Percentiles rank a stretch among this genome's conserved stretches.
Evolutionary conservation across 2,888 invertebrate species (phyloP).

Genomic region (Agonopterix subpropinquella): DNA sequence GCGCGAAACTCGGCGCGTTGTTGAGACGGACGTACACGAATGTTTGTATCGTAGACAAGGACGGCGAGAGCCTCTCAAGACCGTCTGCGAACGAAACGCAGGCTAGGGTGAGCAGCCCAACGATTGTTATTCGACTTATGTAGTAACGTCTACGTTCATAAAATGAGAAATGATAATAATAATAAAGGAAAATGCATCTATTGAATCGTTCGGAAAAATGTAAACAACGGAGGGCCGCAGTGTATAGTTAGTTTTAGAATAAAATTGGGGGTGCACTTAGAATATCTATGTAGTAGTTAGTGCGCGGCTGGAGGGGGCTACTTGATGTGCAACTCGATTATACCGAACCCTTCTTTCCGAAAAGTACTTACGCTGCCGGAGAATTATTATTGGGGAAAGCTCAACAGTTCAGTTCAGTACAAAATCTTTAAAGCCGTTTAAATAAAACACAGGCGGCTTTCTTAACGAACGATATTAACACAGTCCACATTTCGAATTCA

Average conservation of each 20-base stretch:
- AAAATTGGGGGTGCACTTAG: neutral
- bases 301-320: neutral
- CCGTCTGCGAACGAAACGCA: slow-evolving; percentile 52
- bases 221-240: slow-evolving; percentile 21
- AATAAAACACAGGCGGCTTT: too few relatives aligned
- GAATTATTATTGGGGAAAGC: too few relatives aligned
- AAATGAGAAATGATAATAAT: slow-evolving; percentile 46
- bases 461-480: too few relatives aligned
- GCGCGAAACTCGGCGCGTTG: slow-evolving; percentile 30
- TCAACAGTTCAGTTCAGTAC: too few relatives aligned
- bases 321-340: neutral
- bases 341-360: neutral
- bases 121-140: slow-evolving; percentile 61
- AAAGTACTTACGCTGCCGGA: too few relatives aligned
- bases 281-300: too few relatives aligned
- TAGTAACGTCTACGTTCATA: slow-evolving; percentile 41
- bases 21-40: slow-evolving; percentile 43
- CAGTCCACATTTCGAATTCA: too few relatives aligned
- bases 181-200: slow-evolving; percentile 44
- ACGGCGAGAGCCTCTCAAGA: slow-evolving; percentile 36
- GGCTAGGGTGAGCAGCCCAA: slow-evolving; percentile 48
- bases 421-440: too few relatives aligned
- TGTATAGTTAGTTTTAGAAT: neutral
- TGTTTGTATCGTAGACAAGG: slow-evolving; percentile 40
- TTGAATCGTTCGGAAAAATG: slow-evolving; percentile 35